phyloP scores from a whole-genome alignment of 2,113 vertebrate genomes.

The Macaca nemestrina region DNA sequence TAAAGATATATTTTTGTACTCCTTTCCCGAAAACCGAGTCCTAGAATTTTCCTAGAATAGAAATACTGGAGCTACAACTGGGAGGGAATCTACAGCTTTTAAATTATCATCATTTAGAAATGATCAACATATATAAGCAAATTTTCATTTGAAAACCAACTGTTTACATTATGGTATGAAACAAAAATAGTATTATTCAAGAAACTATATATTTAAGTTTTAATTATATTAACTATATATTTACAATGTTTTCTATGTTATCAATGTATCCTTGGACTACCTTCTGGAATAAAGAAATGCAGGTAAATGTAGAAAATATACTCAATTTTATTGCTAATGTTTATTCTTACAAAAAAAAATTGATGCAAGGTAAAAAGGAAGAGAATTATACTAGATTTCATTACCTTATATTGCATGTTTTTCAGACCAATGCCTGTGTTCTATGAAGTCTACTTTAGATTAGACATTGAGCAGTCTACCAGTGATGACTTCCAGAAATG shows the following conservation, averaged over 20 bases:
- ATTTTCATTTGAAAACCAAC: background rate
- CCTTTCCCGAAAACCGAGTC: background rate
- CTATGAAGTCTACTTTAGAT: background rate
- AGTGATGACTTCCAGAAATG: background rate
- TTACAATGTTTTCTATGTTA: background rate
- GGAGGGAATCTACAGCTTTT: background rate
- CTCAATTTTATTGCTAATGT: background rate
- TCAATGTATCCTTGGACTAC: background rate
- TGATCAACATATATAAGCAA: background rate
- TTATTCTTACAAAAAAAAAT: background rate
- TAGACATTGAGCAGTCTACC: background rate
- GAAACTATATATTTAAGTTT: background rate
- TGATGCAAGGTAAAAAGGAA: background rate
- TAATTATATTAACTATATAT: background rate
- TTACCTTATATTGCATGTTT: background rate
- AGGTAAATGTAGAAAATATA: background rate
- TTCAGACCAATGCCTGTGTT: background rate
- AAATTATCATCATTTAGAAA: background rate
- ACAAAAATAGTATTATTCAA: background rate
- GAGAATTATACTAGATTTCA: background rate
- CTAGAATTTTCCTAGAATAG: background rate
- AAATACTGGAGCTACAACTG: background rate
- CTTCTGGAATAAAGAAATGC: background rate
- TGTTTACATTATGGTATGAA: background rate
- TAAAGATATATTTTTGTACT: background rate